These are phyloP conservation scores for Eleutherodactylus coqui DNA, from an alignment of 2,797 vertebrate species.

Conservation along the genomic window DNA sequence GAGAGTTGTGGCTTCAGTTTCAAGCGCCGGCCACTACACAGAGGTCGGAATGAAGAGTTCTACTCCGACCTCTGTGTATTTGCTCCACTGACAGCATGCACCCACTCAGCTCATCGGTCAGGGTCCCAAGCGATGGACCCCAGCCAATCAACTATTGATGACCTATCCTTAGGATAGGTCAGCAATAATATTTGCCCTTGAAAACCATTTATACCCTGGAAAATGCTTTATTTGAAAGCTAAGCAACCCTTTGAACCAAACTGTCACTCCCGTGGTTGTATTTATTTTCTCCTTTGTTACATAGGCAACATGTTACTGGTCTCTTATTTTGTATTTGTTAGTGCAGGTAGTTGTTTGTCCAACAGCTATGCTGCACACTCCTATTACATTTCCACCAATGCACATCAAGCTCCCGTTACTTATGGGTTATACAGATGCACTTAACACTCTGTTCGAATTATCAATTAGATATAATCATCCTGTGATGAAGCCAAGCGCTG, in stretches of 20 bases:
- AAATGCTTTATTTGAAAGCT: no score
- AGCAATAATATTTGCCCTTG: no score
- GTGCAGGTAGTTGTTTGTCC: not conserved
- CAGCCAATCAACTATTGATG: no score
- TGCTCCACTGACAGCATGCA: no score
- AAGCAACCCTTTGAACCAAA: not conserved
- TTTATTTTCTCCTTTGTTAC: not conserved
- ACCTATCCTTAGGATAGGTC: no score
- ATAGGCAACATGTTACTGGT: not conserved
- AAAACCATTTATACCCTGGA: no score
- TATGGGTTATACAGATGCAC: conserved; percentile 55
- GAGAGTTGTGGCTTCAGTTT: no score
- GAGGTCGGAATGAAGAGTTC: no score
- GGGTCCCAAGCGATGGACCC: no score
- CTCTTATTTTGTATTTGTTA: not conserved
- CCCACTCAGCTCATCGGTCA: no score
- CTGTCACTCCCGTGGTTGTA: not conserved
- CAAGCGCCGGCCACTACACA: no score
- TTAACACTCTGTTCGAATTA: conserved; percentile 60
- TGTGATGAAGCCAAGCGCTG: conserved; percentile 59
- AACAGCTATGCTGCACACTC: conserved; percentile 5
- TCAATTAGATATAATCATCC: conserved; percentile 62
- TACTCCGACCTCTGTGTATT: no score
- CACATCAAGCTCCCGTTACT: conserved; percentile 45
- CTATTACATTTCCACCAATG: conserved; percentile 38